Conservation (phyloP, 2,113 vertebrate species). For the Condylura cristata region DNA sequence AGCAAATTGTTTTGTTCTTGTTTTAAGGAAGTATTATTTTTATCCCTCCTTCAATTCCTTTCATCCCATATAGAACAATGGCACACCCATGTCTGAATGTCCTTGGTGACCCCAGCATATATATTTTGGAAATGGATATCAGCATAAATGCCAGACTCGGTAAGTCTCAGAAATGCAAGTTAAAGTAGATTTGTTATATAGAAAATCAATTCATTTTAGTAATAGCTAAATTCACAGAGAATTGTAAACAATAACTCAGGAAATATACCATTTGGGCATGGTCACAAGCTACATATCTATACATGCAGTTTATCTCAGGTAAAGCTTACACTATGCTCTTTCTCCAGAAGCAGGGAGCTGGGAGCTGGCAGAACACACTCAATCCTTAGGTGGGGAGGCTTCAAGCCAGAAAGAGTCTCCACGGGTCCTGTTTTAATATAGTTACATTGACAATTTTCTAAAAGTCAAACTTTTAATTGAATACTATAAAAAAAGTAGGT, state of each 20-base stretch:
- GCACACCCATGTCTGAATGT: conserved; percentile 10
- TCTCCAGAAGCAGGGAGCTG: background rate
- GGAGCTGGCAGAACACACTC: background rate
- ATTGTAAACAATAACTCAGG: background rate
- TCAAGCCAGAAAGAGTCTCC: background rate
- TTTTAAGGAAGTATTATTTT: conserved; percentile 34
- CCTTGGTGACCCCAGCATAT: background rate
- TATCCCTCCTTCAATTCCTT: background rate
- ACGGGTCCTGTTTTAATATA: background rate
- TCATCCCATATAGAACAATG: background rate
- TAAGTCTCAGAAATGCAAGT: background rate
- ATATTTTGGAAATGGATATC: background rate
- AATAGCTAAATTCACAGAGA: conserved; percentile 34
- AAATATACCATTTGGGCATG: background rate
- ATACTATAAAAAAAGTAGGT: conserved; percentile 28
- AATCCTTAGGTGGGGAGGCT: background rate
- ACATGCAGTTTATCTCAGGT: background rate
- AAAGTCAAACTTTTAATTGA: conserved; percentile 60
- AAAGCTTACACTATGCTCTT: background rate
- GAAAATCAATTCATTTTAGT: conserved; percentile 40
- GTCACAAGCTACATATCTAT: background rate
- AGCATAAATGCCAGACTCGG: conserved; percentile 26
- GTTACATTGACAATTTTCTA: conserved; percentile 1
- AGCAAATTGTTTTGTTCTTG: background rate
- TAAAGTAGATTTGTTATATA: background rate